Evolutionary conservation across 1,140 invertebrate genomes (phyloP), one percentile per base, ranked within the genome.

Genomic region (Drosophila tristis): DNA sequence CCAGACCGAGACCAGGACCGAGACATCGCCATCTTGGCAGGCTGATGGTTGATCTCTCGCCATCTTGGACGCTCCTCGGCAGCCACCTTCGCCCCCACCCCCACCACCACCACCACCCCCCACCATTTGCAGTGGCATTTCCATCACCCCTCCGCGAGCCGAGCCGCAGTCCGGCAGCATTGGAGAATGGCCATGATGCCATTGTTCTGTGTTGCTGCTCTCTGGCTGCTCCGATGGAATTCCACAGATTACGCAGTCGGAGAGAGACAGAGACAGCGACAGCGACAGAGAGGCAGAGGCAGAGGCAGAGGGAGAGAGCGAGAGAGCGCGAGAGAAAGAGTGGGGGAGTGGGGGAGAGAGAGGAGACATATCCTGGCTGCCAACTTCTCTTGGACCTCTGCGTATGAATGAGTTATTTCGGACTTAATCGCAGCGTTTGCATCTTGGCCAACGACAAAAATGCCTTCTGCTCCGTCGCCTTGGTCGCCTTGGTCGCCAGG

Each of bases 331-430:
- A 23, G 60, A 8, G 39, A 5, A 16, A 43, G 58, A 42, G 43
- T 6, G 23, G 8, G 20, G 9, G 11, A 0, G n/a, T n/a, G n/a
- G n/a, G n/a, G n/a, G 25, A 48, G 35, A 2, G 53, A 47, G 26
- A 44, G 15, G 55, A n/a, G 55, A 49, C 39, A 20, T 58, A 59
- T 59, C 61, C 54, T 59, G 44, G 47, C 25, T 42, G 11, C 23
- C 62, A 31, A 65, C 25, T 56, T 56, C 8, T 16, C 39, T 15
- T 59, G 23, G 54, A 26, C 50, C 25, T 66, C 66, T 89, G 82
- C 79, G 89, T 90, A 90, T 90, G 87, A 90, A 90, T 90, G 87
- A 90, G 82, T 90, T 90, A 90, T 90, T 90, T 87, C 71, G 64
- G 79, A 66, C 87, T 80, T 90, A 90, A 90, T 90, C 87, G 79